These are phyloP conservation scores for Peromyscus polionotus DNA, from an alignment of 2,113 vertebrate genomes.

Conservation along the genomic window DNA sequence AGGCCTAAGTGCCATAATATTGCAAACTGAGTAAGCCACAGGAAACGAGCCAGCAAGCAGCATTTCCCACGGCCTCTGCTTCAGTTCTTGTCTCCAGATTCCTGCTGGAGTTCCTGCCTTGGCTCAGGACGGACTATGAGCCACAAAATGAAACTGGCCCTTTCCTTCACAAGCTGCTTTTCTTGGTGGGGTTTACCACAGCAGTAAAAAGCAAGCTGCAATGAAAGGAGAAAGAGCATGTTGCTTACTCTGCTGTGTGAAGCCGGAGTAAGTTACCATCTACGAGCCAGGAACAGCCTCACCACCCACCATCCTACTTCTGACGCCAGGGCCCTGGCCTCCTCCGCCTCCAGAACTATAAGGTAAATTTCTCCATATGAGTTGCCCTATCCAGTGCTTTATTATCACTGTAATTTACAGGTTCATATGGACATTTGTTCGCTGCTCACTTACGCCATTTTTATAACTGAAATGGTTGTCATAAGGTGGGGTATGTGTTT, in stretches of 20 bases:
- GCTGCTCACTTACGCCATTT: neutral
- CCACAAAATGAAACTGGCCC: neutral
- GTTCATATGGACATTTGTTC: neutral
- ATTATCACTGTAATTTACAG: neutral
- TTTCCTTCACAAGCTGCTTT: neutral
- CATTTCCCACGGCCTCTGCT: neutral
- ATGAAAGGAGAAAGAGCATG: too few relatives aligned
- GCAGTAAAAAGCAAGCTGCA: neutral
- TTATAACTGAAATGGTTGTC: neutral
- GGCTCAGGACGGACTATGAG: neutral
- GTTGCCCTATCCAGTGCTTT: neutral
- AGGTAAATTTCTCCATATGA: neutral
- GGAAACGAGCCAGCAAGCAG: neutral
- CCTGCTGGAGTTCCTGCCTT: neutral
- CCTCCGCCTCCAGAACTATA: neutral
- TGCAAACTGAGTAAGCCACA: neutral
- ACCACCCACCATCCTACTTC: too few relatives aligned
- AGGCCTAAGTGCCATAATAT: neutral
- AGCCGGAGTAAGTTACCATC: too few relatives aligned
- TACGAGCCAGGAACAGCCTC: neutral
- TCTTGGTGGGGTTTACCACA: neutral
- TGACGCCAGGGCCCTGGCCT: neutral
- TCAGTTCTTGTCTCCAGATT: neutral
- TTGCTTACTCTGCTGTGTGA: neutral
- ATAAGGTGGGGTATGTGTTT: constrained; percentile 39